Evolutionary conservation across 1,140 invertebrate species (phyloP).

Genomic region (Drosophila littoralis): DNA sequence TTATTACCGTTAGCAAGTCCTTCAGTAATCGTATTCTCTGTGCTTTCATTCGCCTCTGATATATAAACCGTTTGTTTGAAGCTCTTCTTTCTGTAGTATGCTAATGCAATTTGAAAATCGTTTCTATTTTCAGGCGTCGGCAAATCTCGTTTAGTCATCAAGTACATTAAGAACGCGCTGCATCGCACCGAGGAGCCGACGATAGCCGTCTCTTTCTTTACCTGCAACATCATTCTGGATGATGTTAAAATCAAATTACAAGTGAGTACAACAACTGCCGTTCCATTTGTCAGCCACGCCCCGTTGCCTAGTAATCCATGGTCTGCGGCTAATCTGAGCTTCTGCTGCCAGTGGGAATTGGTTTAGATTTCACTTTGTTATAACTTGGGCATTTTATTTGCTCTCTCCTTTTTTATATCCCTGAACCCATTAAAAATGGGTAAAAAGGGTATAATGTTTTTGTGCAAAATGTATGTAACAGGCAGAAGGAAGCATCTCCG

Average conservation of each 20-base stretch:
- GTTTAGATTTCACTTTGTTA: constrained; percentile 40
- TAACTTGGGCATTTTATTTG: constrained; percentile 63
- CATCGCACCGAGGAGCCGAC: constrained; percentile 91
- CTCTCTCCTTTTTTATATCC: too few relatives aligned
- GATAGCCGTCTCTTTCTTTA: constrained; percentile 95
- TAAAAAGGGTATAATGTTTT: too few relatives aligned
- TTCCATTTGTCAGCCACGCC: constrained; percentile 7
- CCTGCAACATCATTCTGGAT: constrained; percentile 90
- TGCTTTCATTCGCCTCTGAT: neutral
- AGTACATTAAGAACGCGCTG: constrained; percentile 92
- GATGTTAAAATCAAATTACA: constrained; percentile 90
- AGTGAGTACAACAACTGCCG: constrained; percentile 84
- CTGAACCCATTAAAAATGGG: too few relatives aligned
- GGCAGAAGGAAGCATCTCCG: too few relatives aligned
- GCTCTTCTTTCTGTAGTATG: neutral
- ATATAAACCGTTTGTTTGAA: neutral
- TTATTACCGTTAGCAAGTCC: too few relatives aligned
- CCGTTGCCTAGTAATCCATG: constrained; percentile 52
- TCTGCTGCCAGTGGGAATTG: constrained; percentile 46
- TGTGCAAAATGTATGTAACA: too few relatives aligned
- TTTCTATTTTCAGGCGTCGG: constrained; percentile 90
- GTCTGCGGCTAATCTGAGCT: constrained; percentile 62
- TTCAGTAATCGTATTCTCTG: neutral
- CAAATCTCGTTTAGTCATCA: constrained; percentile 92
- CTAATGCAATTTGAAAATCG: constrained; percentile 10